These are phyloP conservation scores for Taenioides sp. DNA, from an alignment of 2,797 vertebrate genomes.

Conservation along the genomic window DNA sequence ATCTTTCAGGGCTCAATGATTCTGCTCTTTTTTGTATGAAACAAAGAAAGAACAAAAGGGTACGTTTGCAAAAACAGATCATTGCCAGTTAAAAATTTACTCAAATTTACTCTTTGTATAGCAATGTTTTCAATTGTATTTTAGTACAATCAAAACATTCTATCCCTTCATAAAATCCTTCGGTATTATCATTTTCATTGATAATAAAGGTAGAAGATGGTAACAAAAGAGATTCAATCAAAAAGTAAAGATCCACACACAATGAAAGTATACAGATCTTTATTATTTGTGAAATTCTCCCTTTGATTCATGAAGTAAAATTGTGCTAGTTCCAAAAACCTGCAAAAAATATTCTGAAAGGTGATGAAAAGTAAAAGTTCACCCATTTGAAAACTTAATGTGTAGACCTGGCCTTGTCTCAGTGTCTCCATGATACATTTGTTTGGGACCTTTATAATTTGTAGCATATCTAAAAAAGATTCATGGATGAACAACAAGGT, in stretches of 20 bases:
- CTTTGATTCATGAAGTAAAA: background rate
- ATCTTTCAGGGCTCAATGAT: background rate
- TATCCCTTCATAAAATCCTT: background rate
- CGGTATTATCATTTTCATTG: no score
- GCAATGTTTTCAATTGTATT: background rate
- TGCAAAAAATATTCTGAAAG: background rate
- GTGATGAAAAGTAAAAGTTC: background rate
- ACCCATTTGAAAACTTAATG: background rate
- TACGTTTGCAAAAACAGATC: background rate
- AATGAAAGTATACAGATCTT: background rate
- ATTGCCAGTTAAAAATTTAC: background rate
- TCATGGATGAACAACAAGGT: constrained; percentile 36
- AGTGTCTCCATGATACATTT: background rate
- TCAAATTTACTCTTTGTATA: background rate
- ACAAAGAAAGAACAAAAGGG: background rate
- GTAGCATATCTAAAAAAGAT: constrained; percentile 16
- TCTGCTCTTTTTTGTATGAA: background rate
- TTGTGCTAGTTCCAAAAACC: background rate
- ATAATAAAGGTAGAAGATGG: no score
- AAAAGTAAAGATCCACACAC: background rate
- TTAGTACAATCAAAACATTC: background rate
- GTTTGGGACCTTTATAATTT: background rate
- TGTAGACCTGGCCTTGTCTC: constrained; percentile 5
- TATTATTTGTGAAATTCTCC: background rate
- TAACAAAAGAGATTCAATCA: no score